Conservation (phyloP, 2,797 vertebrate genomes). For the Phoebastria nigripes region DNA sequence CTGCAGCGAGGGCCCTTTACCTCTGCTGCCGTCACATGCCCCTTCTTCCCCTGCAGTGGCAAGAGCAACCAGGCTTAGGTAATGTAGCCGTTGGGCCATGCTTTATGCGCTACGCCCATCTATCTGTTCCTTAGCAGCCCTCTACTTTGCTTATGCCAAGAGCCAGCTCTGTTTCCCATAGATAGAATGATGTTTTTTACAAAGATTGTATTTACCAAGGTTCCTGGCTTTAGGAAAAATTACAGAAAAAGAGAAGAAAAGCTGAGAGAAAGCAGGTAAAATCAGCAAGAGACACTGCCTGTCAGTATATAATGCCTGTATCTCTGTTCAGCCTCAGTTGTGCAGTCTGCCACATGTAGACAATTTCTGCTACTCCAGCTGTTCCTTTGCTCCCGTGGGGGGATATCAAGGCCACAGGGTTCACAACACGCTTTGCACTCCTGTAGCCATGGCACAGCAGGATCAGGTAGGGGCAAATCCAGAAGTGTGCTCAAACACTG, state of each 20-base stretch:
- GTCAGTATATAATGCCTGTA: not conserved
- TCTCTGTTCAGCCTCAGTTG: not conserved
- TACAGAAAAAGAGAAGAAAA: not conserved
- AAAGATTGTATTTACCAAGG: not conserved
- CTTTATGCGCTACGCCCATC: not conserved
- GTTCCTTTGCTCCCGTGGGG: not conserved
- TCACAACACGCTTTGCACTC: not conserved
- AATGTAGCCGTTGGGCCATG: not conserved
- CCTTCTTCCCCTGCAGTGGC: not conserved
- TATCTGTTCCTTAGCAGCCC: not conserved
- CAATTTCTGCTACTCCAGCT: not conserved
- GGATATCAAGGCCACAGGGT: not conserved
- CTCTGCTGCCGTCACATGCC: not conserved
- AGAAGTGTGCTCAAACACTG: not conserved
- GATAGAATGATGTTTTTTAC: not conserved
- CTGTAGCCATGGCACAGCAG: not conserved
- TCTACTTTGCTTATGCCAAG: not conserved
- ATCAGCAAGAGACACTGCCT: not conserved
- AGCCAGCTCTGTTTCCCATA: not conserved
- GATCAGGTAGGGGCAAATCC: not conserved
- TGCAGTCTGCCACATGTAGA: not conserved
- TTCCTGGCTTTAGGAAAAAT: not conserved
- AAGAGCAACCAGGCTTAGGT: not conserved
- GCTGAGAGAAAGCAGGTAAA: not conserved
- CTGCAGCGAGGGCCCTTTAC: not conserved